Conservation (phyloP, 2,797 vertebrate genomes). For the Pangasius sanitwongsei region DNA sequence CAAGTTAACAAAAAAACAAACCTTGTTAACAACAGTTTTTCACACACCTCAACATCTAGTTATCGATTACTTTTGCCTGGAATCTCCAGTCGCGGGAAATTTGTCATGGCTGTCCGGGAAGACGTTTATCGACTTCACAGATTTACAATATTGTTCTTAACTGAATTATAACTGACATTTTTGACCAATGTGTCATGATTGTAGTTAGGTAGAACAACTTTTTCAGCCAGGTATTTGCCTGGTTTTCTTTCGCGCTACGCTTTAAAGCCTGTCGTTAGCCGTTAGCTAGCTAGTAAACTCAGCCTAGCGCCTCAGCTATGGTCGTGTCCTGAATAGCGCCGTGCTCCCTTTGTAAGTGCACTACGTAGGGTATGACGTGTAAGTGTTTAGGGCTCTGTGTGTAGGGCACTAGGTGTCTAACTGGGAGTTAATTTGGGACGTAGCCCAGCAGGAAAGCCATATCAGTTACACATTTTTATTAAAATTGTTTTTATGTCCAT, state of each 20-base stretch:
- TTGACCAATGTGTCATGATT: neutral
- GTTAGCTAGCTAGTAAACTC: neutral
- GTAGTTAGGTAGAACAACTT: neutral
- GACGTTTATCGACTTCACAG: neutral
- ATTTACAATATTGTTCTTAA: neutral
- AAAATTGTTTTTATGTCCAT: neutral
- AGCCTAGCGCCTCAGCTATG: neutral
- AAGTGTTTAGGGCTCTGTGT: neutral
- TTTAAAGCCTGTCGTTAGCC: neutral
- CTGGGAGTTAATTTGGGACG: neutral
- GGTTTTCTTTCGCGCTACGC: neutral
- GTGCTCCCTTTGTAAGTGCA: neutral
- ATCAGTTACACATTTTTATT: neutral
- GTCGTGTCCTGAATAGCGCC: neutral
- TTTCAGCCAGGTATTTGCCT: neutral
- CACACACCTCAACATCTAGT: too few species aligned
- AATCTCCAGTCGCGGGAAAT: conserved; percentile 45
- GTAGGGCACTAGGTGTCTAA: neutral
- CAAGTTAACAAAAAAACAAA: neutral
- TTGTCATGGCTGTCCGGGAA: conserved; percentile 8
- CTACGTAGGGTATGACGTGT: neutral
- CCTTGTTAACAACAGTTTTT: neutral
- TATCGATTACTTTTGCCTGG: conserved; percentile 40
- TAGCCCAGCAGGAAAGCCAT: neutral
- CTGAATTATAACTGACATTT: neutral